Base-by-base conservation (phyloP, 2,113 vertebrate genomes). In the Festucalex cinctus region DNA sequence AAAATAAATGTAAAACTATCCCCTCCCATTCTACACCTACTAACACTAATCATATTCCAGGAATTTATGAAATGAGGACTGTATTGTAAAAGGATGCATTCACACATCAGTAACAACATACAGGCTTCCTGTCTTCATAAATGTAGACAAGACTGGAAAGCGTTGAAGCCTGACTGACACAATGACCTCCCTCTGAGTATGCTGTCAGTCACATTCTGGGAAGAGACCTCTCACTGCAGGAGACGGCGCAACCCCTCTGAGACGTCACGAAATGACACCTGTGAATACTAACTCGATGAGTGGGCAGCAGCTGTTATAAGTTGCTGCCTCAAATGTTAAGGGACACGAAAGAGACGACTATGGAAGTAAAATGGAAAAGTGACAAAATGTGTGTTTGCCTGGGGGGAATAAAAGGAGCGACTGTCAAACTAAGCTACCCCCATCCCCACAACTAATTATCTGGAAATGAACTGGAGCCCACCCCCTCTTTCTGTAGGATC, bases 201-300 rank as follows among this genome's bases (percentile, higher is more conserved):
- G 62, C 81, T 84, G 86, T 84, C 85, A 87, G 81, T 90, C 86
- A 87, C 75, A 69, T 81, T 80, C 80, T 59, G 65, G 63, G 68
- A 75, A 84, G 71, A 89, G 85, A 90, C 89, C 85, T 81, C 84
- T 80, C 90, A 71, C 90, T 20, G 84, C 84, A 77, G 86, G 90
- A 83, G 82, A 80, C 83, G 85, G 82, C 79, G 81, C 81, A 77
- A 84, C 83, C 86, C 77, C 84, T 24, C 84, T 36, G 76, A 83
- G 85, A 81, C 74, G 71, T 76, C 62, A 81, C 66, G 41, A 82
- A 87, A 83, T 86, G 83, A 87, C 89, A 89, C 88, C 85, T 81
- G 81, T 81, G 86, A 90, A 88, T 85, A 71, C 65, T 70, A 79
- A 80, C 80, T 71, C 61, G 68, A 69, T 69, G 41, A 48, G 4